Evolutionary conservation across 2,113 vertebrate species (phyloP).

Genomic region (Ochotona curzoniae): DNA sequence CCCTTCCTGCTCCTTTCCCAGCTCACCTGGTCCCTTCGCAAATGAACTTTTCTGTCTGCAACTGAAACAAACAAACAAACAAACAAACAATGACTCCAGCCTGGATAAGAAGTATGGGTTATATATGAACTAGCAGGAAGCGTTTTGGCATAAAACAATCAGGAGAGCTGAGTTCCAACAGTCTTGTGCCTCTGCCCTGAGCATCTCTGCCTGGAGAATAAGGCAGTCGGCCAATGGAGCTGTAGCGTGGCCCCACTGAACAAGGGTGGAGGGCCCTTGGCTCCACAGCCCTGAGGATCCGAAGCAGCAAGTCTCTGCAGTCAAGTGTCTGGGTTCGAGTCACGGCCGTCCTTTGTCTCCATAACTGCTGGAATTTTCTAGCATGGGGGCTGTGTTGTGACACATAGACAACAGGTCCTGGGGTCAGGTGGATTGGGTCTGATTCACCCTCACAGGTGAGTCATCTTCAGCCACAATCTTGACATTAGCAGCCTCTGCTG

Average conservation of each 20-base stretch:
- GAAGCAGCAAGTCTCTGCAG: background rate
- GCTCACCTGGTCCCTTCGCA: no score
- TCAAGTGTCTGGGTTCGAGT: background rate
- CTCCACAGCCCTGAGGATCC: background rate
- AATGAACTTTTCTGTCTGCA: no score
- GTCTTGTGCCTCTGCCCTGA: background rate
- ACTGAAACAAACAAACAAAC: no score
- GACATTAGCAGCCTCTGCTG: background rate
- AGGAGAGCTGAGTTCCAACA: background rate
- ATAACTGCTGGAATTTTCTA: background rate
- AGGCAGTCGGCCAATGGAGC: background rate
- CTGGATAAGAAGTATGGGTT: accelerated
- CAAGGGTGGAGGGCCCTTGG: background rate
- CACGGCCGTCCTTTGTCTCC: background rate
- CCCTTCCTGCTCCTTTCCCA: no score
- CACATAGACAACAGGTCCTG: background rate
- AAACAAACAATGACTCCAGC: background rate
- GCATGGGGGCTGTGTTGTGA: background rate
- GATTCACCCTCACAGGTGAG: background rate
- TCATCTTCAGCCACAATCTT: background rate
- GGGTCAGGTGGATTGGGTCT: background rate
- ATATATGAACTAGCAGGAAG: background rate
- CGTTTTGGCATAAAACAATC: background rate
- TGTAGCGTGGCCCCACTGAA: background rate
- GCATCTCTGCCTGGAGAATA: background rate